These are phyloP conservation scores for Drosophila nikananu DNA, from an alignment of 1,140 invertebrate species.

Conservation along the genomic window DNA sequence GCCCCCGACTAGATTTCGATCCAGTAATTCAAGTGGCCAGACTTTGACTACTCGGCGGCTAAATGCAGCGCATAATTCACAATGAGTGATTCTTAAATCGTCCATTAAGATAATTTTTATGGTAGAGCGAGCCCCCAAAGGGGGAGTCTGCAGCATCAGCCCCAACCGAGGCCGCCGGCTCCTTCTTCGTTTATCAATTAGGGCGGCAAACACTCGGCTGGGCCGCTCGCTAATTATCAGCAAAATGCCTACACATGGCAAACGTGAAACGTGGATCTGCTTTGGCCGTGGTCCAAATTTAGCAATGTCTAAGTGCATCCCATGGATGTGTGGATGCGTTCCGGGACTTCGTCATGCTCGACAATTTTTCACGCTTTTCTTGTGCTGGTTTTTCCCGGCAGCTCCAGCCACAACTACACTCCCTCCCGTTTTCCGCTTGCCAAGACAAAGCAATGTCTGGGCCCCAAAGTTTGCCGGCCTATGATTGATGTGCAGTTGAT, in stretches of 20 bases:
- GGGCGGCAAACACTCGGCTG: slow-evolving; percentile 67
- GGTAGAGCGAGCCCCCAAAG: slow-evolving; percentile 61
- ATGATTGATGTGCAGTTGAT: slow-evolving; percentile 83
- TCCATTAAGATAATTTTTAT: slow-evolving; percentile 84
- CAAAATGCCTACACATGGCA: slow-evolving; percentile 78
- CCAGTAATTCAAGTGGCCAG: slow-evolving; percentile 58
- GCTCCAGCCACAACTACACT: slow-evolving; percentile 13
- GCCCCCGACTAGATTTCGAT: slow-evolving; percentile 28
- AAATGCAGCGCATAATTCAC: slow-evolving; percentile 83
- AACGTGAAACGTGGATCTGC: slow-evolving; percentile 21
- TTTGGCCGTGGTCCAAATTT: slow-evolving; percentile 65
- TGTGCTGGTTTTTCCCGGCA: slow-evolving; percentile 44
- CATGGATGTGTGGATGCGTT: slow-evolving; percentile 53
- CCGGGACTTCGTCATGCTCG: slow-evolving; percentile 72
- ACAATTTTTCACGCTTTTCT: slow-evolving; percentile 83
- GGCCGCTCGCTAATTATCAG: slow-evolving; percentile 74
- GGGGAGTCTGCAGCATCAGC: slow-evolving; percentile 25
- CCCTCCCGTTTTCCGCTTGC: slow-evolving; percentile 9
- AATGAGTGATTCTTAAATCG: slow-evolving; percentile 84
- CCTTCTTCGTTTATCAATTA: slow-evolving; percentile 78
- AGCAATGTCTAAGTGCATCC: slow-evolving; percentile 71
- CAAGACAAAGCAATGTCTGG: slow-evolving; percentile 51
- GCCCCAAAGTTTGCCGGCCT: slow-evolving; percentile 66
- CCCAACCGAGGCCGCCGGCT: slow-evolving; percentile 6
- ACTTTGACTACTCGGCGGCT: slow-evolving; percentile 70